Evolutionary conservation across 2,888 invertebrate species (phyloP), one percentile per base, ranked within the genome.

Genomic region (Gibbula magus): DNA sequence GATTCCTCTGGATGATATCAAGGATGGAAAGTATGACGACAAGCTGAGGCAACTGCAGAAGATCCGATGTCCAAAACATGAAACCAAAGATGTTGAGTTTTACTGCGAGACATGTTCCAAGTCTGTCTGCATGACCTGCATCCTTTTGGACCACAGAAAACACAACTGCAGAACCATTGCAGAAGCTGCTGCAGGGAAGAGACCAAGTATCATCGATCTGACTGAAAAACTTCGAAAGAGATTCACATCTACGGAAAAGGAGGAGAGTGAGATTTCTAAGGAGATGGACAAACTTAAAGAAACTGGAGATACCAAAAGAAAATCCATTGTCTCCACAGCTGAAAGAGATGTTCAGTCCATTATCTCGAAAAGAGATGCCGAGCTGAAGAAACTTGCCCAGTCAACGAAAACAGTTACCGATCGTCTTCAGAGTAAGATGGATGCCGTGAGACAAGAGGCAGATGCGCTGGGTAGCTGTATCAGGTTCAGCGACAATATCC

Each of bases 41-140:
- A 51, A 52, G 51, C 35, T 74, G 0, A 74, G 74, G 22, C 39
- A 74, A 16, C 13, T 45, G n/a, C 45, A 51, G 45, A 74, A 25
- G 74, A 20, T 74, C 13, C 39, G 20, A 20, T 74, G 74, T 51
- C 25, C 45, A 51, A 45, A 74, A 20, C 74, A 74, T 18, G 2
- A 52, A 20, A 51, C 39, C n/a, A 74, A 74, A 51, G 74, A 74
- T 45, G 51, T 74, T 25, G 74, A 51, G 22, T 52, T 51, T 51
- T 51, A 51, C 10, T 74, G 74, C 29, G 25, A 74, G 22, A 51
- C 74, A 16, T 74, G 74, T 51, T 5, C 25, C 20, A 39, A 39
- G 51, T 16, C 74, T 3, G 13, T 51, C 2, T 74, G 74, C 22
- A 25, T 74, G 51, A 25, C 35, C 2, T 74, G 74, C 51, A 51